Evolutionary conservation across 2,113 vertebrate species (phyloP).

Genomic region (Corythornis vintsioides): DNA sequence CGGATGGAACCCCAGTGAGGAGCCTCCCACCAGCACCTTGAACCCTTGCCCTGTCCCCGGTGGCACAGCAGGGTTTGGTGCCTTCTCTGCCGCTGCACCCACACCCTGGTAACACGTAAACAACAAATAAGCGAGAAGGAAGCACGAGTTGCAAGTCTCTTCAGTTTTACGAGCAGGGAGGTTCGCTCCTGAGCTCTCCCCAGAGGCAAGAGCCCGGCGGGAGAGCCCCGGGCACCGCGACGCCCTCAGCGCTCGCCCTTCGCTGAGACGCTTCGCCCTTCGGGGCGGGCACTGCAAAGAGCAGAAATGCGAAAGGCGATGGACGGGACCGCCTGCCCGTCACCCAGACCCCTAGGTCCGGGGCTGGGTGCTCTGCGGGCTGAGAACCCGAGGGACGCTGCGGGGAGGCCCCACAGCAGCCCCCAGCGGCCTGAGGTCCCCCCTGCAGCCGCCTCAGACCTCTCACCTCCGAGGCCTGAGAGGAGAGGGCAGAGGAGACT

Average conservation of each 20-base stretch:
- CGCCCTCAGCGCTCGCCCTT: neutral
- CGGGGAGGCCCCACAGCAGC: neutral
- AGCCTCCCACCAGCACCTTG: neutral
- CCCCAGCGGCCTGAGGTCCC: neutral
- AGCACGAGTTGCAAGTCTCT: too few species aligned
- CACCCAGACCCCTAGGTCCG: too few species aligned
- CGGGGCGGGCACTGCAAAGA: neutral
- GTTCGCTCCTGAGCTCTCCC: rapidly evolving
- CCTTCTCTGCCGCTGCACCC: neutral
- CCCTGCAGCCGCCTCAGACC: neutral
- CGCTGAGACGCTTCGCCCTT: too few species aligned
- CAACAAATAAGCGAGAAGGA: neutral
- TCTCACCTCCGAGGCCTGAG: too few species aligned
- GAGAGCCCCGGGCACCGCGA: neutral
- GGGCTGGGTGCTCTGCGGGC: neutral
- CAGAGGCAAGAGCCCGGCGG: neutral
- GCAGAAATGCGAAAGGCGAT: neutral
- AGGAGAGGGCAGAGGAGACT: neutral
- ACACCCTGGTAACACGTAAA: neutral
- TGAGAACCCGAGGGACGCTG: too few species aligned
- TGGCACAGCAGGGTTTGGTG: too few species aligned
- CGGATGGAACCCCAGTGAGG: rapidly evolving
- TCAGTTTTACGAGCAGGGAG: neutral
- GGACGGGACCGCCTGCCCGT: neutral
- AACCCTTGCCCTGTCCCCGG: too few species aligned